Percentiles rank a stretch among this genome's conserved stretches.
These are phyloP conservation scores for Terrapene triunguis DNA, from an alignment of 2,113 vertebrate species.

Conservation along the genomic window DNA sequence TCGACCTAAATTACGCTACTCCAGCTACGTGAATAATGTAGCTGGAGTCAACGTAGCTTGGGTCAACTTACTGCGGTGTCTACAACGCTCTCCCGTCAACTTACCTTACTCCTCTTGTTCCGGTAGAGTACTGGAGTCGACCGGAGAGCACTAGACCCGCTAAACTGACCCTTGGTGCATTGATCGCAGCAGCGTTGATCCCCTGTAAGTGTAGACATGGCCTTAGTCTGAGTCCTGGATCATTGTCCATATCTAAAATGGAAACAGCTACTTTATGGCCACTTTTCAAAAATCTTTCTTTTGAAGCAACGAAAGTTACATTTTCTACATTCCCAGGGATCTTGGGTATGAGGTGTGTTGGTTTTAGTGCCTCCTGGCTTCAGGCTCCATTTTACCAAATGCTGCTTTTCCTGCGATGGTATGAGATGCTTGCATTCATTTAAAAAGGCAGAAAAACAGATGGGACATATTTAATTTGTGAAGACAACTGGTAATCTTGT, in stretches of 20 bases:
- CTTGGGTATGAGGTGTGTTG: rapidly evolving
- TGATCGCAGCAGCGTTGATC: too few species aligned
- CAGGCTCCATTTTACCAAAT: not conserved
- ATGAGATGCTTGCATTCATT: not conserved
- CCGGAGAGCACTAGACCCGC: too few species aligned
- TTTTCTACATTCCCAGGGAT: not conserved
- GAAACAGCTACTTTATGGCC: not conserved
- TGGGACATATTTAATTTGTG: not conserved
- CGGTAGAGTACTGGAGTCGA: too few species aligned
- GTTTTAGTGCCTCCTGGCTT: not conserved
- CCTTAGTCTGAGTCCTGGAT: not conserved
- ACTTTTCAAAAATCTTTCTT: not conserved
- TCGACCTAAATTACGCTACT: too few species aligned
- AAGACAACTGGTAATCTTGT: conserved; percentile 32
- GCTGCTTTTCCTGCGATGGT: not conserved
- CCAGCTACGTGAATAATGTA: too few species aligned
- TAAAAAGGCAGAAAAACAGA: conserved; percentile 24
- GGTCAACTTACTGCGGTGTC: too few species aligned
- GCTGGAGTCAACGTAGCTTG: too few species aligned
- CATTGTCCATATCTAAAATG: not conserved
- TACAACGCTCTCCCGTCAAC: too few species aligned
- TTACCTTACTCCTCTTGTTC: too few species aligned
- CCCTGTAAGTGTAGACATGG: too few species aligned
- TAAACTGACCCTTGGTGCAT: too few species aligned
- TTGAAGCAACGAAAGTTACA: not conserved